phyloP scores from a whole-genome alignment of 2,113 vertebrate species.

The Tinamus guttatus region DNA sequence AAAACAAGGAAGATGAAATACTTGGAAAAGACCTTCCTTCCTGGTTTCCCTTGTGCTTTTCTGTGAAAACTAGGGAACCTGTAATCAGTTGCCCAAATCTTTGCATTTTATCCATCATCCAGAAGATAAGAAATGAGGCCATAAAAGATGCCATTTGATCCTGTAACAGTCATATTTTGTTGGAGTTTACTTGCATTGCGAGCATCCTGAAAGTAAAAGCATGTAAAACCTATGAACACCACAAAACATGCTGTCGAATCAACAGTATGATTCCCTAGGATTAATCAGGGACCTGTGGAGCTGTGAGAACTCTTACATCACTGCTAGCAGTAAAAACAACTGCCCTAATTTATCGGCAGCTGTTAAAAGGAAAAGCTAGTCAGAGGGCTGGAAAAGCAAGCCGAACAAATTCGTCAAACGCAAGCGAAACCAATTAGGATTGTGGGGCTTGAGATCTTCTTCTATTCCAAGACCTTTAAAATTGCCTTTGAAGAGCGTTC shows the following conservation, averaged over 20 bases:
- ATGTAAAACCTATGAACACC: not conserved
- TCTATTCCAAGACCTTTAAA: not conserved
- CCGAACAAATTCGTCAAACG: conserved; percentile 45
- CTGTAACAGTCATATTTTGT: not conserved
- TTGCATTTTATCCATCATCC: not conserved
- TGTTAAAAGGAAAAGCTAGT: conserved; percentile 47
- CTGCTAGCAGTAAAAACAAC: conserved; percentile 42
- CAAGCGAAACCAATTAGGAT: conserved; percentile 53
- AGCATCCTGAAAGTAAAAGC: not conserved
- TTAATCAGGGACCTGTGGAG: conserved; percentile 15
- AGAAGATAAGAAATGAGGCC: not conserved
- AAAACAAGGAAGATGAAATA: not conserved
- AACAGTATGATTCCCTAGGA: not conserved
- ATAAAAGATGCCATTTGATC: not conserved
- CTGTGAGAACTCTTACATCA: conserved; percentile 1
- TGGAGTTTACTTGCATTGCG: not conserved
- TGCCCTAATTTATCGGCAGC: conserved; percentile 55
- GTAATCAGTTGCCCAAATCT: not conserved
- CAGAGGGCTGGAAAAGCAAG: conserved; percentile 38
- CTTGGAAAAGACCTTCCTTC: not conserved
- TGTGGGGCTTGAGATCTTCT: not conserved
- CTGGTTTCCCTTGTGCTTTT: not conserved
- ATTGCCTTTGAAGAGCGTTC: conserved; percentile 19
- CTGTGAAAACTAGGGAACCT: not conserved
- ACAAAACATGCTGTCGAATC: not conserved